Evolutionary conservation across 2,888 invertebrate species (phyloP).

Genomic region (Antheraea assamensis): DNA sequence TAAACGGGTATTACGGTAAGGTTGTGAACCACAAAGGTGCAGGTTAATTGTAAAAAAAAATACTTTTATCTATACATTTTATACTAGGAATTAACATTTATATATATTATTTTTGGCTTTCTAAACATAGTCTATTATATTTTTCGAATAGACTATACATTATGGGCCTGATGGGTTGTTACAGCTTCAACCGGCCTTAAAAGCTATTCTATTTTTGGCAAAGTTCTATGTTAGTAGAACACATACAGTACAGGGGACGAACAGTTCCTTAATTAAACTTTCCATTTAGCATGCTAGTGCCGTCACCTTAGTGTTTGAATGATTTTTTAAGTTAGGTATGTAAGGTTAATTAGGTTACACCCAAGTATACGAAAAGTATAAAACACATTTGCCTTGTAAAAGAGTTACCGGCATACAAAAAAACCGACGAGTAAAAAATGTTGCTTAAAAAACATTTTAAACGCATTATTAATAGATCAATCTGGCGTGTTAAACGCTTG

Average conservation of each 20-base stretch:
- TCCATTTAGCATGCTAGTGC: not conserved
- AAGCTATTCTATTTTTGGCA: too few species aligned
- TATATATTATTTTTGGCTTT: too few species aligned
- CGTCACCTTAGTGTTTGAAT: not conserved
- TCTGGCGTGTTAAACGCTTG: slow-evolving; percentile 31
- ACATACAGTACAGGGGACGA: too few species aligned
- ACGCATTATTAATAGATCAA: not conserved
- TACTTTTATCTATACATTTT: slow-evolving; percentile 22
- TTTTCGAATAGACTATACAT: too few species aligned
- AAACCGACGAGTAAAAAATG: too few species aligned
- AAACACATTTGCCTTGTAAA: not conserved
- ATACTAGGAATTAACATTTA: too few species aligned
- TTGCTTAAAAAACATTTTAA: not conserved
- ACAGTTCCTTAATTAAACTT: slow-evolving; percentile 27
- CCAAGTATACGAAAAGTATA: not conserved
- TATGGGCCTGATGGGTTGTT: too few species aligned
- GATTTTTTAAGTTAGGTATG: not conserved
- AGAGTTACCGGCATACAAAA: not conserved
- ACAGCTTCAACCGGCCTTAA: too few species aligned
- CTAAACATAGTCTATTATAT: too few species aligned
- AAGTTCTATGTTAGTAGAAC: too few species aligned
- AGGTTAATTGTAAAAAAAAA: slow-evolving; percentile 12
- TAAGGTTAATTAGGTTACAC: too few species aligned
- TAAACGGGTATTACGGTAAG: slow-evolving; percentile 30
- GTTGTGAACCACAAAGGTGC: slow-evolving; percentile 22